These are phyloP conservation scores for Trachymyrmex septentrionalis DNA, from an alignment of 1,140 invertebrate genomes.

Conservation along the genomic window DNA sequence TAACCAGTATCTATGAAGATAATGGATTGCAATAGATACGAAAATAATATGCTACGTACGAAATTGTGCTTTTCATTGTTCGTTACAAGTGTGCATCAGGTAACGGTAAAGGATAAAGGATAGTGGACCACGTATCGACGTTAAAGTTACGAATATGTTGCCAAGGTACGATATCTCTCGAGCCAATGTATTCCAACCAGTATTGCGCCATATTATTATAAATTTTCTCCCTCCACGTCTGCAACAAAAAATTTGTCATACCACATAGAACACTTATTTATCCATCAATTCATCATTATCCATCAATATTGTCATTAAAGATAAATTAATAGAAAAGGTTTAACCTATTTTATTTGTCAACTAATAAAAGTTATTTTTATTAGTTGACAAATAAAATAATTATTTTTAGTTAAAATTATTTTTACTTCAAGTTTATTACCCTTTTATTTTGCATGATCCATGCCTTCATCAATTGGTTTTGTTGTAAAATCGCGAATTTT, in stretches of 20 bases:
- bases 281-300: not conserved
- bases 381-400: too few relatives aligned
- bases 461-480: constrained; percentile 65
- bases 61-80: not conserved
- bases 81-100: constrained; percentile 63
- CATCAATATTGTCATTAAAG: not conserved
- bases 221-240: constrained; percentile 71
- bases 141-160: constrained; percentile 73
- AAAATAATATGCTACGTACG: not conserved
- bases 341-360: not conserved
- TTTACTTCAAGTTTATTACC: constrained; percentile 59
- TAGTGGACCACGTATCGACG: constrained; percentile 72
- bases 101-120: constrained; percentile 72
- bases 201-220: constrained; percentile 75
- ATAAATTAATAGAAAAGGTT: not conserved
- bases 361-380: not conserved
- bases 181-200: constrained; percentile 72
- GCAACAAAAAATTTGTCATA: not conserved
- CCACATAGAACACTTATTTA: not conserved
- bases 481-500: constrained; percentile 48
- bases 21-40: not conserved
- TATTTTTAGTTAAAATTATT: not conserved
- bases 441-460: constrained; percentile 71
- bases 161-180: constrained; percentile 63
- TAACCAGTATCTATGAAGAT: not conserved